These are phyloP conservation scores for Collichthys lucidus DNA, from an alignment of 2,113 vertebrate genomes.

Conservation along the genomic window DNA sequence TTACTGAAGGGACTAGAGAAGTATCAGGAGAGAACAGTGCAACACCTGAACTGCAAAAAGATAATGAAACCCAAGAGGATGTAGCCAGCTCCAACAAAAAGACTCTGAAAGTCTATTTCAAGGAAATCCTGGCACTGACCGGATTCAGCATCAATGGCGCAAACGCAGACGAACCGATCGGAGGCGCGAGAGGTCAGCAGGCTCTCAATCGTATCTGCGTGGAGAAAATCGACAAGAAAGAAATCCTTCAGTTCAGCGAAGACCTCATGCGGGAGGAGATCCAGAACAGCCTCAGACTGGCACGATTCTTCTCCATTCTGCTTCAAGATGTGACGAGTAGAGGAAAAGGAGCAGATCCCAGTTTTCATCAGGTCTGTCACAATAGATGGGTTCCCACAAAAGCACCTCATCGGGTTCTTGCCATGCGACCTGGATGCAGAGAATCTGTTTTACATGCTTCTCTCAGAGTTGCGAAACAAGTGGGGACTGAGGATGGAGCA, in stretches of 20 bases:
- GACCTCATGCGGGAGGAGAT: slow-evolving; percentile 92
- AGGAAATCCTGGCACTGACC: slow-evolving; percentile 90
- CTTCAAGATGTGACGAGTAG: slow-evolving; percentile 90
- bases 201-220: slow-evolving; percentile 74
- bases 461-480: slow-evolving; percentile 90
- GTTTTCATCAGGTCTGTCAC: slow-evolving; percentile 93
- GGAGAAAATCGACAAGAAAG: slow-evolving; percentile 89
- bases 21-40: slow-evolving; percentile 51
- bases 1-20: slow-evolving; percentile 46
- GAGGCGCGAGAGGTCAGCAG: slow-evolving; percentile 85
- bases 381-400: slow-evolving; percentile 90
- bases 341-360: slow-evolving; percentile 92
- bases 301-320: slow-evolving; percentile 93
- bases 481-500: slow-evolving; percentile 97
- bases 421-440: slow-evolving; percentile 90
- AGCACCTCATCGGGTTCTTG: slow-evolving; percentile 93
- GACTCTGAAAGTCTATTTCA: slow-evolving; percentile 83
- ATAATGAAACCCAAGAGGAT: slow-evolving; percentile 71
- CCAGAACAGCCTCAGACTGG: slow-evolving; percentile 88
- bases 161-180: slow-evolving; percentile 87
- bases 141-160: slow-evolving; percentile 90
- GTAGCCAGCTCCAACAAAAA: slow-evolving; percentile 78
- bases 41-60: slow-evolving; percentile 42
- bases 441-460: slow-evolving; percentile 89
- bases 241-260: slow-evolving; percentile 93